Percentiles rank a stretch among this genome's conserved stretches.
Conservation (phyloP, 2,888 invertebrate species). For the Sphaerophoria taeniata region DNA sequence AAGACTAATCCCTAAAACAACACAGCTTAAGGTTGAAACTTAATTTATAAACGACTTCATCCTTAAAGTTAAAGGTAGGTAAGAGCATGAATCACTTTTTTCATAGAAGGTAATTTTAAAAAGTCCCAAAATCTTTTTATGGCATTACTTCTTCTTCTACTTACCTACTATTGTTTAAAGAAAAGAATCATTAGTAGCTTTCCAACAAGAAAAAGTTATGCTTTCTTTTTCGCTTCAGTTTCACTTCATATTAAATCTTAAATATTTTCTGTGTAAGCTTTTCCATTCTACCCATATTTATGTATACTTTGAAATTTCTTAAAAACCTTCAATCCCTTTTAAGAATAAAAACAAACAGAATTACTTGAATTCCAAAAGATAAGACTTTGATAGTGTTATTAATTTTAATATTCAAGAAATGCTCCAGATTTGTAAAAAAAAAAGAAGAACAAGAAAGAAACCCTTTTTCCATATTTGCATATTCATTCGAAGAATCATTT, state of each 20-base stretch:
- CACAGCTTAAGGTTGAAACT: too few relatives aligned
- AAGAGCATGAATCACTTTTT: too few relatives aligned
- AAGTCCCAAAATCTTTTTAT: not conserved
- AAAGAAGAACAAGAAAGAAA: not conserved
- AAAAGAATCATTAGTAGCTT: not conserved
- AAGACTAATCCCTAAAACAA: too few relatives aligned
- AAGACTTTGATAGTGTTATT: conserved; percentile 39
- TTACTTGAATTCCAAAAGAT: conserved; percentile 22
- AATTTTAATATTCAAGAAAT: conserved; percentile 33
- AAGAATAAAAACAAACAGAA: conserved; percentile 12
- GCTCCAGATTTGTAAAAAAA: conserved; percentile 27
- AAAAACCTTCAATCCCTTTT: conserved; percentile 1
- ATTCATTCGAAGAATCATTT: conserved; percentile 22
- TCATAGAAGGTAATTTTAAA: too few relatives aligned
- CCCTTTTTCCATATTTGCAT: conserved; percentile 39
- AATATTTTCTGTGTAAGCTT: not conserved
- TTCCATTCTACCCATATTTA: not conserved
- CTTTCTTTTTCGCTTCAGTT: conserved; percentile 4
- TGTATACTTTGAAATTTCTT: too few relatives aligned
- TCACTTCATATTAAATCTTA: not conserved
- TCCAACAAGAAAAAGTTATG: conserved; percentile 13
- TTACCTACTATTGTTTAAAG: not conserved
- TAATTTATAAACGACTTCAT: too few relatives aligned
- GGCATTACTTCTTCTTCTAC: not conserved
- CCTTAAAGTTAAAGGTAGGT: too few relatives aligned